phyloP scores from a whole-genome alignment of 1,140 invertebrate species.

The Lepidostoma basale region DNA sequence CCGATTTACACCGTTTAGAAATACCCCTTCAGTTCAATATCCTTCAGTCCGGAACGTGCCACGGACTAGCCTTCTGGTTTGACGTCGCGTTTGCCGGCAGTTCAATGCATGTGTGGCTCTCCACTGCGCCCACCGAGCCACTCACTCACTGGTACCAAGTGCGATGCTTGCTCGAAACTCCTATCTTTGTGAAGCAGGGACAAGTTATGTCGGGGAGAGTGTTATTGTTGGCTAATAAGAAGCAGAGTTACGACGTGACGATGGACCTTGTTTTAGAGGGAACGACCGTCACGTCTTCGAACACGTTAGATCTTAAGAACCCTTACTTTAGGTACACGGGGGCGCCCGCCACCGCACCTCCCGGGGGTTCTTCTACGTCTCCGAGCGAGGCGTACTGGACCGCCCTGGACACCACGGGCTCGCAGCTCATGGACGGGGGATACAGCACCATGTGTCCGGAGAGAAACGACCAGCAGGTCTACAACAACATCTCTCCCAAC shows the following conservation, averaged over 20 bases:
- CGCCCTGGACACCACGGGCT: slow-evolving; percentile 73
- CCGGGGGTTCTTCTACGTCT: slow-evolving; percentile 85
- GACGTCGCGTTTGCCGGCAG: slow-evolving; percentile 98
- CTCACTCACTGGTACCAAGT: slow-evolving; percentile 99
- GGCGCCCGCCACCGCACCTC: slow-evolving; percentile 84
- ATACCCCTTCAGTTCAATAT: slow-evolving; percentile 95
- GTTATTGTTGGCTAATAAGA: slow-evolving; percentile 89
- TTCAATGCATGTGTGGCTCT: slow-evolving; percentile 92
- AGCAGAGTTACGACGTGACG: slow-evolving; percentile 99
- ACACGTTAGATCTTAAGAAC: slow-evolving; percentile 97
- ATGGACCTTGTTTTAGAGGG: slow-evolving; percentile 93
- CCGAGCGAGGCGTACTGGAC: slow-evolving; percentile 92
- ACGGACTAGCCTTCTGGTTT: slow-evolving; percentile 99
- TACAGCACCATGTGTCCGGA: slow-evolving; percentile 49
- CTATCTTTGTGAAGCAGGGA: slow-evolving; percentile 93
- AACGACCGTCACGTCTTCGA: slow-evolving; percentile 80
- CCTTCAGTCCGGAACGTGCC: slow-evolving; percentile 91
- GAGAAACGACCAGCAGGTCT: slow-evolving; percentile 55
- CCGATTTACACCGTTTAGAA: slow-evolving; percentile 93
- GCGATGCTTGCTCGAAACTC: slow-evolving; percentile 91
- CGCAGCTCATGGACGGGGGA: slow-evolving; percentile 35
- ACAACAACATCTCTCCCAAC: slow-evolving; percentile 54
- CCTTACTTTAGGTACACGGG: slow-evolving; percentile 96
- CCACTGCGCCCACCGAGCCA: slow-evolving; percentile 98
- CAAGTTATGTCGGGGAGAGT: slow-evolving; percentile 90